These are phyloP conservation scores for Agrotis clavis DNA, from an alignment of 2,888 invertebrate genomes.

Conservation along the genomic window DNA sequence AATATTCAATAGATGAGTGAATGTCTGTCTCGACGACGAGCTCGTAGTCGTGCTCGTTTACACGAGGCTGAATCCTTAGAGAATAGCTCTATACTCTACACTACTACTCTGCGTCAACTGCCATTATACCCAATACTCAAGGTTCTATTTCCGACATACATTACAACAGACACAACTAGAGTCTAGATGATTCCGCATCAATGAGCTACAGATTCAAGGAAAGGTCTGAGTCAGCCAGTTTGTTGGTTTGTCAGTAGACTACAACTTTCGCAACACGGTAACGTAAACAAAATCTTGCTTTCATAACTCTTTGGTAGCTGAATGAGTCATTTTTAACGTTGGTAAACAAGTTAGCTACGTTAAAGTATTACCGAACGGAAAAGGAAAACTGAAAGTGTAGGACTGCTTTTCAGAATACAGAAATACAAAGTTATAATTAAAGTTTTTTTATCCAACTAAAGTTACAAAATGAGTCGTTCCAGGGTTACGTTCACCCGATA, in stretches of 20 bases:
- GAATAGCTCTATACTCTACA: too few relatives aligned
- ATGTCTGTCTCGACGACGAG: too few relatives aligned
- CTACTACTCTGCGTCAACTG: conserved; percentile 16
- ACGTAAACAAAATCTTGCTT: conserved; percentile 33
- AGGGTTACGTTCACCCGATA: too few relatives aligned
- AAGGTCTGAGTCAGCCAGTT: conserved; percentile 37
- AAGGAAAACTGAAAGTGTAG: background rate
- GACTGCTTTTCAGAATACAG: background rate
- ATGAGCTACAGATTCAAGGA: conserved; percentile 20
- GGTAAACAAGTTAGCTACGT: background rate
- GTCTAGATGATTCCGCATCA: conserved; percentile 22
- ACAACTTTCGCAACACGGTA: conserved; percentile 40
- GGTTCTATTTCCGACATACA: conserved; percentile 12
- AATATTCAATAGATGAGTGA: too few relatives aligned
- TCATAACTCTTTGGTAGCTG: conserved; percentile 20
- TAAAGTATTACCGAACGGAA: background rate
- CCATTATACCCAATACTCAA: conserved; percentile 5
- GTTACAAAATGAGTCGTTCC: too few relatives aligned
- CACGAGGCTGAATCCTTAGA: too few relatives aligned
- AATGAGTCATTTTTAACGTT: conserved; percentile 26
- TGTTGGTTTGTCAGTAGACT: background rate
- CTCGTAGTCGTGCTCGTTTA: too few relatives aligned
- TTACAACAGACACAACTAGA: background rate
- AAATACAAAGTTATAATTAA: too few relatives aligned
- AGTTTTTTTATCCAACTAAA: too few relatives aligned